These are phyloP conservation scores for Agrochola macilenta DNA, from an alignment of 2,888 invertebrate genomes.

Conservation along the genomic window DNA sequence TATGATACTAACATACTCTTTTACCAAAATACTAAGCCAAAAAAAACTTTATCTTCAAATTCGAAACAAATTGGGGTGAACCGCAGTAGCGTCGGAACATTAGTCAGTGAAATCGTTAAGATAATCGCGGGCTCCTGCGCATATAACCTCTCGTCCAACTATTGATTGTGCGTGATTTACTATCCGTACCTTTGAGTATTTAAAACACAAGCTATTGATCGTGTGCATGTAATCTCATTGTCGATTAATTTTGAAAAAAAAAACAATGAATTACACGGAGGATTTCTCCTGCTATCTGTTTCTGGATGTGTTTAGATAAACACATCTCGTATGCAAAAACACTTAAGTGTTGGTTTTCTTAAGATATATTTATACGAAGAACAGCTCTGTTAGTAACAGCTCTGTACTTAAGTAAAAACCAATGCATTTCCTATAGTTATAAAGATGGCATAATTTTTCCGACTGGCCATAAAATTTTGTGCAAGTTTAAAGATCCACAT, in stretches of 20 bases:
- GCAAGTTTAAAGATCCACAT: background rate
- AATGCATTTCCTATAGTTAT: too few species aligned
- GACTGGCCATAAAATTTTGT: background rate
- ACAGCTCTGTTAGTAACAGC: background rate
- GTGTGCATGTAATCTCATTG: background rate
- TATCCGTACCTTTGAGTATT: constrained; percentile 23
- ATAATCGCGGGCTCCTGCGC: constrained; percentile 47
- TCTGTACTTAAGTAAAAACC: background rate
- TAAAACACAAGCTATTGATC: background rate
- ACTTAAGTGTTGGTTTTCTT: too few species aligned
- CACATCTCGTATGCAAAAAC: too few species aligned
- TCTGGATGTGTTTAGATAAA: background rate
- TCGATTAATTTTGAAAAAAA: too few species aligned
- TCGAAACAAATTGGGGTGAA: constrained; percentile 21
- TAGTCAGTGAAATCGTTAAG: constrained; percentile 52
- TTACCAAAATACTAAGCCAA: background rate
- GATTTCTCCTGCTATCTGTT: background rate
- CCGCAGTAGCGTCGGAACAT: constrained; percentile 42
- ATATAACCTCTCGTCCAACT: constrained; percentile 52
- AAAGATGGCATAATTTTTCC: background rate
- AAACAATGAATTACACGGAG: too few species aligned
- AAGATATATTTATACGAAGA: background rate
- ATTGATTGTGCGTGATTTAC: constrained; percentile 57
- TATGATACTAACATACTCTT: too few species aligned
- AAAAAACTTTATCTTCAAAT: constrained; percentile 1